These are phyloP conservation scores for Sthenelais limicola DNA, from an alignment of 2,888 invertebrate genomes.

Conservation along the genomic window DNA sequence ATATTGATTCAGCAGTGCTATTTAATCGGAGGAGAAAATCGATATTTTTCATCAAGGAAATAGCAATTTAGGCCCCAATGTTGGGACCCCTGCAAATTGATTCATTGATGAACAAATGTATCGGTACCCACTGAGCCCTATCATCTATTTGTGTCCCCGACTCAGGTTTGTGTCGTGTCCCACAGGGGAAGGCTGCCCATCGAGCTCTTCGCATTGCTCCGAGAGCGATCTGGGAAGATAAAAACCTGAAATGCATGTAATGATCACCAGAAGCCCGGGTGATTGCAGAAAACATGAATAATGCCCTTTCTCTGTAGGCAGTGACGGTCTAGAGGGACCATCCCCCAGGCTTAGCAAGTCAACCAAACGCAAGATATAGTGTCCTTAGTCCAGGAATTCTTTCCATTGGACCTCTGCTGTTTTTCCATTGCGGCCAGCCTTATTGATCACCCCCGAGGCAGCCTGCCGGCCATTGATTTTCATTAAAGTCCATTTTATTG, in stretches of 20 bases:
- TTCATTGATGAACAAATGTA: conserved; percentile 34
- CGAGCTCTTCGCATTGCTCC: conserved; percentile 13
- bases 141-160: conserved; percentile 13
- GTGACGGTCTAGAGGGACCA: conserved; percentile 5
- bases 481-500: conserved; percentile 46
- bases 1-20: conserved; percentile 5
- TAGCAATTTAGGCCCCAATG: conserved; percentile 26
- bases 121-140: conserved; percentile 18
- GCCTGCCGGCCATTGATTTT: conserved; percentile 43
- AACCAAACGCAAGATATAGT: neutral
- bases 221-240: conserved; percentile 12
- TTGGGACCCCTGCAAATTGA: conserved; percentile 25
- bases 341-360: conserved; percentile 28
- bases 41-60: conserved; percentile 38
- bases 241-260: conserved; percentile 33
- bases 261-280: conserved; percentile 1
- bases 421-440: conserved; percentile 22
- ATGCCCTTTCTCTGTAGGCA: conserved; percentile 33
- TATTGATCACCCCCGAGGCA: conserved; percentile 28
- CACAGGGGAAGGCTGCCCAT: neutral
- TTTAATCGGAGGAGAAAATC: conserved; percentile 31
- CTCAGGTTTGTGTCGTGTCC: neutral
- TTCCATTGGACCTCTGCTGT: neutral
- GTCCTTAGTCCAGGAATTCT: neutral
- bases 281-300: conserved; percentile 29